These are phyloP conservation scores for Albula glossodonta DNA, from an alignment of 2,113 vertebrate species.

Conservation along the genomic window DNA sequence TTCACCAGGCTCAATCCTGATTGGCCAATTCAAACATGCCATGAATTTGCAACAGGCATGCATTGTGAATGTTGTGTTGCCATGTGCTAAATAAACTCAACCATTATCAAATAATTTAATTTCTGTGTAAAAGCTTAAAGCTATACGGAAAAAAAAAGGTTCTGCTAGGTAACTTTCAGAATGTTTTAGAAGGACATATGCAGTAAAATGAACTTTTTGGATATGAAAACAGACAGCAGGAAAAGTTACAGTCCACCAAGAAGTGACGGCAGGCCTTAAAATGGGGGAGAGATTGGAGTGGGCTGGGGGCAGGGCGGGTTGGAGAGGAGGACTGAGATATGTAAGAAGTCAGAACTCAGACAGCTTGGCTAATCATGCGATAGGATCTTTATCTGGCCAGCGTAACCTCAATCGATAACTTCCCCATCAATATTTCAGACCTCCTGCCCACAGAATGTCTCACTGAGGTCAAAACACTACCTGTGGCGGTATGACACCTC, in stretches of 20 bases:
- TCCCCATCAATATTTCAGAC: background rate
- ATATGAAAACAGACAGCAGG: background rate
- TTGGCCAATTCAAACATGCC: too few species aligned
- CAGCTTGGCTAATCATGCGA: background rate
- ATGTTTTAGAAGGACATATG: background rate
- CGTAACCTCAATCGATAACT: background rate
- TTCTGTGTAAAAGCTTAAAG: too few species aligned
- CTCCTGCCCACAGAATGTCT: background rate
- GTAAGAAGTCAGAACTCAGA: background rate
- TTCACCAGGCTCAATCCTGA: too few species aligned
- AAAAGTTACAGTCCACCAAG: background rate
- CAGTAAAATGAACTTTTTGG: too few species aligned
- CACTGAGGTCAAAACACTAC: background rate
- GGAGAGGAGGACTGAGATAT: background rate
- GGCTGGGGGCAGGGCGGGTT: background rate
- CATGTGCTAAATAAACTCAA: too few species aligned
- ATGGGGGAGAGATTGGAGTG: too few species aligned
- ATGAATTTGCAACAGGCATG: too few species aligned
- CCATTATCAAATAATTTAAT: too few species aligned
- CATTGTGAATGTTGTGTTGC: too few species aligned
- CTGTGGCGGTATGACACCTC: background rate
- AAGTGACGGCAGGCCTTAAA: background rate
- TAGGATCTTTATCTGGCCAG: background rate
- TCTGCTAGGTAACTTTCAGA: background rate
- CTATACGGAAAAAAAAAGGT: too few species aligned